Base-by-base conservation (phyloP, 1,140 invertebrate genomes). In the Galleria mellonella region DNA sequence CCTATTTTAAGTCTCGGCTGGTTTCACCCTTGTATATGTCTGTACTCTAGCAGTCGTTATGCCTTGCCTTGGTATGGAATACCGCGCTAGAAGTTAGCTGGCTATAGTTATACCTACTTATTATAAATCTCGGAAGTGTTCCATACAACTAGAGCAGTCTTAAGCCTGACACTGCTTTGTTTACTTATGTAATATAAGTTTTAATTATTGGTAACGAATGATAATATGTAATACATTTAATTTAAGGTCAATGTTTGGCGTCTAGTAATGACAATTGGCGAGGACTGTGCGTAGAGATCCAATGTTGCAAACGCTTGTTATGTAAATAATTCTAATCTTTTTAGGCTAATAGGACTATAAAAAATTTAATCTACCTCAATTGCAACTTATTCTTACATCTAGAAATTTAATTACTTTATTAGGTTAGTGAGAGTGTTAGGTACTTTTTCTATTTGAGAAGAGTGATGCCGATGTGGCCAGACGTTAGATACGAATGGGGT, bases 291-390 rank as follows among this genome's bases (percentile, higher is more conserved):
- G 33, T 47, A 55, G 61, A 72, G 68, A 77, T 76, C 69, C 66
- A 72, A 73, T 74, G 67, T 71, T 70, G 55, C 73, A 79, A 65
- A 74, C 70, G 69, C 72, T 79, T 78, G 72, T 52, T 70, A 67
- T 83, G 74, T 84, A 81, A 75, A 83, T 82, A 84, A 62, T 79
- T 81, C 70, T 79, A 78, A 82, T 79, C 68, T 62, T 59, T 67
- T 67, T 84, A 84, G 74, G 76, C 72, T 84, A 84, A 81, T 84
- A 84, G 77, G 77, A 78, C 72, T 84, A 77, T 84, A 82, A 84
- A 82, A 83, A 84, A 81, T 79, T 78, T 73, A 78, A 84, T 81
- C 78, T 84, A 84, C 81, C 81, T 84, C 81, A 84, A 76, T 73
- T 67, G 60, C 67, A 82, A 84, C 77, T 79, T 83, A 83, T 77